Evolutionary conservation across 2,113 vertebrate genomes (phyloP).

Genomic region (Macroglossus sobrinus): DNA sequence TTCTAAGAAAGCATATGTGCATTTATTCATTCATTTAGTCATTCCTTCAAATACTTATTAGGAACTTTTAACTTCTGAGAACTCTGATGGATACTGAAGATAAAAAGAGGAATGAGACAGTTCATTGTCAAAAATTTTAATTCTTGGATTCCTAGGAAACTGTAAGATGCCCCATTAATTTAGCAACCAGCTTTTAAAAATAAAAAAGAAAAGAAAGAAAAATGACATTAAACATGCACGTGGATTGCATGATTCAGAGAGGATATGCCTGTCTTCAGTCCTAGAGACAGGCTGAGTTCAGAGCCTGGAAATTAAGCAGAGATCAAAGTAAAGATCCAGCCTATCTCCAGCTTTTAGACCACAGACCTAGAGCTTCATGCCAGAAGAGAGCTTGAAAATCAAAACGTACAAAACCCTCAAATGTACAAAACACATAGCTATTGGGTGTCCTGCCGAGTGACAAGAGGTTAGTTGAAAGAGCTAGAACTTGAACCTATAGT

Average conservation of each 20-base stretch:
- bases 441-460: neutral
- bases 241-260: neutral
- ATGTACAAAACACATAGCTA: too few relatives aligned
- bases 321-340: neutral
- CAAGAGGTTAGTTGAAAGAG: neutral
- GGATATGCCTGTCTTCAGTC: neutral
- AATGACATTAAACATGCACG: neutral
- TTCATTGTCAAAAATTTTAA: neutral
- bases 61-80: neutral
- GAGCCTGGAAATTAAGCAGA: neutral
- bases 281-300: neutral
- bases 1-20: neutral
- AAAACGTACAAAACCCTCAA: neutral
- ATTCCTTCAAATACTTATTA: conserved; percentile 17
- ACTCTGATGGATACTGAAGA: neutral
- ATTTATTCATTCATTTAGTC: neutral
- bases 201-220: neutral
- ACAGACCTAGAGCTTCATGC: neutral
- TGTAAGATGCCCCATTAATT: neutral
- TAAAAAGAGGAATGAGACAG: neutral
- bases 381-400: neutral
- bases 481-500: neutral
- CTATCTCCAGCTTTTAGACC: neutral
- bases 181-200: neutral
- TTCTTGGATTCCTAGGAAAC: neutral